These are phyloP conservation scores for Eupithecia vulgata DNA, from an alignment of 2,888 invertebrate genomes.

Conservation along the genomic window DNA sequence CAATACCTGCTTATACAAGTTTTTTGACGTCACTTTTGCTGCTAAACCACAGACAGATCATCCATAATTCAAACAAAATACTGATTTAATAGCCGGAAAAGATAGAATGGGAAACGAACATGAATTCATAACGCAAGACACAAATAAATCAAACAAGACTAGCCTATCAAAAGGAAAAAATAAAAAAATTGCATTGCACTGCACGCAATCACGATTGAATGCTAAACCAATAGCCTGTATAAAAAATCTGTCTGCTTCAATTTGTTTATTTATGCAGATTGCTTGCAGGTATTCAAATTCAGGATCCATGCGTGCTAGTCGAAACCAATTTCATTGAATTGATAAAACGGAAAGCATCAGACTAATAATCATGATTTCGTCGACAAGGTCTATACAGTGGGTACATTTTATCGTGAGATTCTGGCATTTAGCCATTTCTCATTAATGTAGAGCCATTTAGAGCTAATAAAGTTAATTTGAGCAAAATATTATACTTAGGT, in stretches of 20 bases:
- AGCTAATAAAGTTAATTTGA: conserved; percentile 22
- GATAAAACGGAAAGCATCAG: neutral
- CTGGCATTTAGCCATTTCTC: conserved; percentile 30
- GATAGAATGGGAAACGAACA: neutral
- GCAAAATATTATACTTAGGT: neutral
- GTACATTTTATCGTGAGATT: conserved; percentile 25
- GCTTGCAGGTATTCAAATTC: neutral
- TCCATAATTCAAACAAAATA: neutral
- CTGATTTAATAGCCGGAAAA: neutral
- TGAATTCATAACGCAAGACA: conserved; percentile 3
- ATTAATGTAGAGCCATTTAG: conserved; percentile 19
- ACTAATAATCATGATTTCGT: neutral
- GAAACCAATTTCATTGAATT: neutral
- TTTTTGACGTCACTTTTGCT: conserved; percentile 5
- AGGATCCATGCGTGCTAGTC: neutral
- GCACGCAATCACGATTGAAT: conserved; percentile 13
- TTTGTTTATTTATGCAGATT: conserved; percentile 10
- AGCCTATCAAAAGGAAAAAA: neutral
- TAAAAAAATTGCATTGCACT: conserved; percentile 3
- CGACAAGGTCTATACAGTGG: conserved; percentile 18
- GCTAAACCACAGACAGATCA: conserved; percentile 4
- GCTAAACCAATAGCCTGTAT: neutral
- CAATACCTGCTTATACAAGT: neutral
- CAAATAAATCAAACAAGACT: conserved; percentile 3
- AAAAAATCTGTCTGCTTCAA: neutral